A percentile compares a stretch with the other conserved stretches of the same genome.
Conservation (phyloP, 2,797 vertebrate species). For the Pipistrellus pipistrellus region DNA sequence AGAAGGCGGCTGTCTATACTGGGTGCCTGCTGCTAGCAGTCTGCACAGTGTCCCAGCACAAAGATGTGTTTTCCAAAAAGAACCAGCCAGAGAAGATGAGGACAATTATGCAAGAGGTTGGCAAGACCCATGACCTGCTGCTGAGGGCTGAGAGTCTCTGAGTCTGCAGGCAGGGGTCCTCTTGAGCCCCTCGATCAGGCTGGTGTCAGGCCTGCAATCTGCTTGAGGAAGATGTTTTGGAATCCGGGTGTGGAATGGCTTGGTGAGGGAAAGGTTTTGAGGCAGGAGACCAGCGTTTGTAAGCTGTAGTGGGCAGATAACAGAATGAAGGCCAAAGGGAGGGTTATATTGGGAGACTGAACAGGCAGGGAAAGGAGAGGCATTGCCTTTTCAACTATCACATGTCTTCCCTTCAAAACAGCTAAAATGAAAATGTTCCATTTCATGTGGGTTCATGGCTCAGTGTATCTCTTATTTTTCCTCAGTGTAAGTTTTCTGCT, state of each 20-base stretch:
- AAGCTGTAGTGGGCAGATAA: neutral
- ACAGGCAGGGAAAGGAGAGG: too few species aligned
- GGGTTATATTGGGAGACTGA: rapidly evolving
- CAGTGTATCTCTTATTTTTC: rapidly evolving
- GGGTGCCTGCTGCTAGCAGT: too few species aligned
- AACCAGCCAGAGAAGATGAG: too few species aligned
- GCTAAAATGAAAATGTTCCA: neutral
- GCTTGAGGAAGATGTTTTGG: neutral
- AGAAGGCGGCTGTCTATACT: neutral
- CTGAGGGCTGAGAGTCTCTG: neutral
- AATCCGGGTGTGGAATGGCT: neutral
- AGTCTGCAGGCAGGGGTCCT: neutral
- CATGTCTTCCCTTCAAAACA: neutral
- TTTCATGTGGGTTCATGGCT: neutral
- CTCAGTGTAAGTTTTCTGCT: neutral
- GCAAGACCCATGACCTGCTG: neutral
- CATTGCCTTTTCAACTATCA: rapidly evolving
- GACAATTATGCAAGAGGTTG: neutral
- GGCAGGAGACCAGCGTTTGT: neutral
- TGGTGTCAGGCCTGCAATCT: too few species aligned
- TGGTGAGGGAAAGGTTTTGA: rapidly evolving
- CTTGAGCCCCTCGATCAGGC: rapidly evolving
- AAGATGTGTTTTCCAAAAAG: neutral
- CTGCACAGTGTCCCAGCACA: neutral
- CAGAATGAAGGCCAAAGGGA: too few species aligned